phyloP scores from a whole-genome alignment of 2,113 vertebrate genomes.

The Nothoprocta pentlandii region DNA sequence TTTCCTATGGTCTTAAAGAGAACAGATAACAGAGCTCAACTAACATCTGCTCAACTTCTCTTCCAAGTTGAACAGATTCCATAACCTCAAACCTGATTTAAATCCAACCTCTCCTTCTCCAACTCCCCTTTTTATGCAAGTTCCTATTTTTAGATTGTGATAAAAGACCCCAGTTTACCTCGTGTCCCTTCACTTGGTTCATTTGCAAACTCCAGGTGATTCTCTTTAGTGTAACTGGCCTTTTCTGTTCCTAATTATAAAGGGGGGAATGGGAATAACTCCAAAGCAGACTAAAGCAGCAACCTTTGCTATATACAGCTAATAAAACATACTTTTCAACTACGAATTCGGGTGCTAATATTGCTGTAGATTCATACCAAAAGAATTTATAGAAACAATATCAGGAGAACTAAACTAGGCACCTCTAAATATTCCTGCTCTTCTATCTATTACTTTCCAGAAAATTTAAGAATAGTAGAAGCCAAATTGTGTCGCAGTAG shows the following conservation, averaged over 20 bases:
- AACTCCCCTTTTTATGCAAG: neutral
- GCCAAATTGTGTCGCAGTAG: neutral
- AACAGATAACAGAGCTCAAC: neutral
- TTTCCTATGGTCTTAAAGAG: neutral
- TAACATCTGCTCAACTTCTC: neutral
- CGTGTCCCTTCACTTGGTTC: neutral
- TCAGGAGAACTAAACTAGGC: neutral
- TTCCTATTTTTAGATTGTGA: neutral
- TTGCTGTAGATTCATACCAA: neutral
- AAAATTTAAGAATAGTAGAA: neutral
- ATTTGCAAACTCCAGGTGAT: neutral
- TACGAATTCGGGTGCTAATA: neutral
- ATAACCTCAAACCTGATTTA: neutral
- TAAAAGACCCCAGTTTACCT: neutral
- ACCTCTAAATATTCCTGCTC: neutral
- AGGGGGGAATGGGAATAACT: neutral
- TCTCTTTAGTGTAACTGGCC: neutral
- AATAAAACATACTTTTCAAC: neutral
- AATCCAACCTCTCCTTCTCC: neutral
- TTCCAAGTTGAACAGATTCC: neutral
- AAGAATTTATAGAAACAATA: neutral
- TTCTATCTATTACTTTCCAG: neutral
- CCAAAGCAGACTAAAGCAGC: neutral
- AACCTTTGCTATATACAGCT: neutral
- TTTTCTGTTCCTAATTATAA: neutral